Evolutionary conservation across 2,888 invertebrate species (phyloP).

Genomic region (Criorhina ranunculi): DNA sequence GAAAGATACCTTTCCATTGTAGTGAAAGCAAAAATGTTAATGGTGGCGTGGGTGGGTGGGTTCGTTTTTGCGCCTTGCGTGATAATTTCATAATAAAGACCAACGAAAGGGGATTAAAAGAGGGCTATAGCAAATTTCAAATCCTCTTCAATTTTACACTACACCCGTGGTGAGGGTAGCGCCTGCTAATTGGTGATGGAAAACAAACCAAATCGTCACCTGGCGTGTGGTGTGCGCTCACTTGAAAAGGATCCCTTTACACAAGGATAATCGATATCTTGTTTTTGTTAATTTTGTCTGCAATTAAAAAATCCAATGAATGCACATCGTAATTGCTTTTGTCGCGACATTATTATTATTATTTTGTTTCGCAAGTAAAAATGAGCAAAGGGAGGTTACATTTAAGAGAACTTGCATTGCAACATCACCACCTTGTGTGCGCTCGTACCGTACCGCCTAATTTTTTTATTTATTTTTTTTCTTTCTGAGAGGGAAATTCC

Average conservation of each 20-base stretch:
- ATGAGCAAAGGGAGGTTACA: neutral
- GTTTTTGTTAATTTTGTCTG: constrained; percentile 8
- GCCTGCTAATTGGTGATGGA: constrained; percentile 19
- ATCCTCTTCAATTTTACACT: constrained; percentile 3
- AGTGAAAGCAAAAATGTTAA: too few species aligned
- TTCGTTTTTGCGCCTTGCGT: constrained; percentile 5
- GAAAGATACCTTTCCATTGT: too few species aligned
- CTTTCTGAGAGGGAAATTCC: constrained; percentile 50
- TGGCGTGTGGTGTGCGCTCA: neutral
- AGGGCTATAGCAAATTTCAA: neutral
- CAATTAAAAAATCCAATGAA: neutral
- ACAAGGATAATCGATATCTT: constrained; percentile 26
- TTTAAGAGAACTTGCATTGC: constrained; percentile 36
- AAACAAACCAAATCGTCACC: neutral
- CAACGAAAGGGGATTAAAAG: neutral
- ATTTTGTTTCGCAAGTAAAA: constrained; percentile 1
- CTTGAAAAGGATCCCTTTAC: neutral
- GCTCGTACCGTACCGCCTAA: neutral
- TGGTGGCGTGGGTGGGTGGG: neutral
- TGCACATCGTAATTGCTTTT: constrained; percentile 10
- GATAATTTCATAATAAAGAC: constrained; percentile 24
- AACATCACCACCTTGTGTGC: neutral
- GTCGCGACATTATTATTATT: constrained; percentile 32
- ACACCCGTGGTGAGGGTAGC: neutral
- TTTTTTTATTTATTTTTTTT: too few species aligned